Base-by-base conservation (phyloP, 2,888 invertebrate species). In the Xiphydria camelus region DNA sequence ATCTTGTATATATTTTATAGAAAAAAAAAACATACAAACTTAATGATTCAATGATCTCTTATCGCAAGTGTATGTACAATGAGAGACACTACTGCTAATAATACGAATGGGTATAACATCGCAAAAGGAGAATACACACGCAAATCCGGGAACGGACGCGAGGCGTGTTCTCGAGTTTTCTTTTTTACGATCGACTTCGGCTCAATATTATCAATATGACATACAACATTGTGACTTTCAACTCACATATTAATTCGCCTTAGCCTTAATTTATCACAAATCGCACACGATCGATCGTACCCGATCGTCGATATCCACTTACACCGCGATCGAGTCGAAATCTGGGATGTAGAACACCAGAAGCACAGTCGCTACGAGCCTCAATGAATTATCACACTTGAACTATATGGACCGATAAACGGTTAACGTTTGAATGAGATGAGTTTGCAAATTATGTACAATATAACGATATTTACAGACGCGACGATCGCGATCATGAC, bases 71-170 rank as follows among this genome's bases (percentile, higher is more conserved):
- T 35, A 41, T 15, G 17, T 35, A 36, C 42, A 42, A 36, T 36
- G 20, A 36, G 29, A 14, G 20, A 29, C 36, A 44, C 38, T 44
- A 38, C 29, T 18, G 29, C 43, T 44, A 44, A 32, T 44, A 44
- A 44, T 44, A 44, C 43, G 43, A 38, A 44, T 44, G 36, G 43
- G 43, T 44, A 36, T 36, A n/a, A n/a, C 43, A 44, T 44, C 43
- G 37, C 43, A 44, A 10, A 4, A 12, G n/a, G 4, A 19, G 9
- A 21, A 31, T 9, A 10, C 17, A 32, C 20, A 25, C n/a, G 20
- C 19, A 19, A 17, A 34, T 10, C 12, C 14, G n/a, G n/a, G n/a
- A n/a, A n/a, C n/a, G n/a, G n/a, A n/a, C n/a, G n/a, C n/a, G n/a
- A n/a, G n/a, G n/a, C n/a, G n/a, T n/a, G n/a, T n/a, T n/a, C n/a